A percentile compares a stretch with the other conserved stretches of the same genome.
Evolutionary conservation across 2,888 invertebrate genomes (phyloP).

Genomic region (Antheraea assamensis): DNA sequence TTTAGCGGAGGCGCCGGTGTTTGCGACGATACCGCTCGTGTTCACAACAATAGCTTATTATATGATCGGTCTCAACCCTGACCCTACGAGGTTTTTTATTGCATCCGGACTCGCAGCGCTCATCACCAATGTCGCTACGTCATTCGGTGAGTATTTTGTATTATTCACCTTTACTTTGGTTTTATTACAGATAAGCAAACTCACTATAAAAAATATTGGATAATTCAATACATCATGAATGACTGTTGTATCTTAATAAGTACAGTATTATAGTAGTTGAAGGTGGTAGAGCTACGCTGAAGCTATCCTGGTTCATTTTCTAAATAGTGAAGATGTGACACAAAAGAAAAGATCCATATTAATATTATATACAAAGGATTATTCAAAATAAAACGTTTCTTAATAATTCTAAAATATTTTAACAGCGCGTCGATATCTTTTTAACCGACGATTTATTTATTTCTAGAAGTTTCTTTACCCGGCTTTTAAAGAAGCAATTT

Average conservation of each 20-base stretch:
- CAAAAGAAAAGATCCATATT: not conserved
- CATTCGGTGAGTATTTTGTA: slow-evolving; percentile 87
- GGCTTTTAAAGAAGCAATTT: not conserved
- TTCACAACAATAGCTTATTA: slow-evolving; percentile 94
- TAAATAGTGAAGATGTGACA: too few relatives aligned
- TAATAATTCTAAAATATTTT: not conserved
- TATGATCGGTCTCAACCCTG: slow-evolving; percentile 91
- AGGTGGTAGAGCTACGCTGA: too few relatives aligned
- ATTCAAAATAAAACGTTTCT: too few relatives aligned
- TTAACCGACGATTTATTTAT: not conserved
- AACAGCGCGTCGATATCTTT: not conserved
- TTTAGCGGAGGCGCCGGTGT: slow-evolving; percentile 93
- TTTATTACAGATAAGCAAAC: too few relatives aligned
- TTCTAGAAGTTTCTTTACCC: not conserved
- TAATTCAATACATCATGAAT: too few relatives aligned
- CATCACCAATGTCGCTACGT: slow-evolving; percentile 94
- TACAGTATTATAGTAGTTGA: too few relatives aligned
- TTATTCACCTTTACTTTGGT: too few relatives aligned
- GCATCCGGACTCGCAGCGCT: slow-evolving; percentile 88
- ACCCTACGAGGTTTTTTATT: slow-evolving; percentile 86
- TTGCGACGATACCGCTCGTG: slow-evolving; percentile 90
- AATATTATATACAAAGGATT: too few relatives aligned
- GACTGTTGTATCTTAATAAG: too few relatives aligned
- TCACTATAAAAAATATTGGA: too few relatives aligned
- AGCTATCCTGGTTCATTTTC: too few relatives aligned